A percentile compares a stretch with the other conserved stretches of the same genome.
phyloP scores from a whole-genome alignment of 2,113 vertebrate genomes.

The Takifugu flavidus region DNA sequence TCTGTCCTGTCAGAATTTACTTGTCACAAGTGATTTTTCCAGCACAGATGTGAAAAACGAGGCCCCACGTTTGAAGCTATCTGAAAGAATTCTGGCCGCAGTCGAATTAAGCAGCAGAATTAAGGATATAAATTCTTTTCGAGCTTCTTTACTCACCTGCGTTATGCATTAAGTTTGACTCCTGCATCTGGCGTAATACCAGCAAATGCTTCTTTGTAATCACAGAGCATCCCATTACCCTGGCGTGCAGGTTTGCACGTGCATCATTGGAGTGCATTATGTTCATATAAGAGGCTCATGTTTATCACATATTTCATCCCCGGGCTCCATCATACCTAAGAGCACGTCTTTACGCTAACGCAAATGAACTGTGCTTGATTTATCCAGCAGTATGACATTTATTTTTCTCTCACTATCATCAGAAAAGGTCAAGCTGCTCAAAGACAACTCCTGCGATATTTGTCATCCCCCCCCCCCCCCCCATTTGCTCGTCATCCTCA shows the following conservation, averaged over 20 bases:
- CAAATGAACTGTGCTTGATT: conserved; percentile 60
- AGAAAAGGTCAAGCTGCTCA: conserved; percentile 67
- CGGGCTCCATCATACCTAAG: conserved; percentile 45
- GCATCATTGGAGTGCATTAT: conserved; percentile 58
- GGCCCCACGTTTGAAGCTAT: conserved; percentile 46
- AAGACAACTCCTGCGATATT: conserved; percentile 40
- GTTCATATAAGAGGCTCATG: conserved; percentile 46
- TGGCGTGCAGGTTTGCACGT: conserved; percentile 39
- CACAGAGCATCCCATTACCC: conserved; percentile 33
- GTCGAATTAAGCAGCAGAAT: conserved; percentile 13
- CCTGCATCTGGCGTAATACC: conserved; percentile 12
- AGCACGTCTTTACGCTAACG: conserved; percentile 53
- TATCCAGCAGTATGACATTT: conserved; percentile 42
- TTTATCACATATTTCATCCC: conserved; percentile 59
- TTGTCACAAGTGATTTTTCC: conserved; percentile 72
- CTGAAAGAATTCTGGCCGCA: conserved; percentile 27
- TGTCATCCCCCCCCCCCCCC: conserved; percentile 36
- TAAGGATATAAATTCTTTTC: neutral
- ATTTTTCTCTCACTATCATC: conserved; percentile 57
- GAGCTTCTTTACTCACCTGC: neutral
- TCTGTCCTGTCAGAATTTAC: conserved; percentile 79
- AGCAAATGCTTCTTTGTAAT: conserved; percentile 34
- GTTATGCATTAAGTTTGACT: neutral
- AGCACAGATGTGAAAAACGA: conserved; percentile 64
- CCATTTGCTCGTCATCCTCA: conserved; percentile 27